A percentile compares a stretch with the other conserved stretches of the same genome.
Conservation (phyloP, 1,140 invertebrate species). For the Drosophila nannoptera region DNA sequence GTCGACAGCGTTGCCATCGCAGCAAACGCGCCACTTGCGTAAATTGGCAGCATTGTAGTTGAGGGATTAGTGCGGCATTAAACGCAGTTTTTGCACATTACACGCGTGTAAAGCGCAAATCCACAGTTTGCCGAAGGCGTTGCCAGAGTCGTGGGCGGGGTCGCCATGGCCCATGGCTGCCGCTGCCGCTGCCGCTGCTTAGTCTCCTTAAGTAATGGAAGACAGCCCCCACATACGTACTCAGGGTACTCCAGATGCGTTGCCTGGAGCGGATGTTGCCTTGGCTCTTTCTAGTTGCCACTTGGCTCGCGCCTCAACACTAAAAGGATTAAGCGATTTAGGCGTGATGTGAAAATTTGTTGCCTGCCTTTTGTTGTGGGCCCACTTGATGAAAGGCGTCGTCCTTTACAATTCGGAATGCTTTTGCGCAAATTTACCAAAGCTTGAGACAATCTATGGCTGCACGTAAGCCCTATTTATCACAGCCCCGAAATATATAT, state of each 20-base stretch:
- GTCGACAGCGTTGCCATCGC: slow-evolving; percentile 27
- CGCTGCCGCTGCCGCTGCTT: slow-evolving; percentile 23
- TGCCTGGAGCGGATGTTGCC: slow-evolving; percentile 41
- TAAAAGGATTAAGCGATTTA: slow-evolving; percentile 77
- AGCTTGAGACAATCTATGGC: slow-evolving; percentile 18
- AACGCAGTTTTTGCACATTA: slow-evolving; percentile 77
- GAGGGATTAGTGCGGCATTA: slow-evolving; percentile 76
- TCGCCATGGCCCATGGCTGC: not conserved
- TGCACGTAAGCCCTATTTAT: slow-evolving; percentile 72
- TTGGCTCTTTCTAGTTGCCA: slow-evolving; percentile 57
- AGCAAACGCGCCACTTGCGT: slow-evolving; percentile 63
- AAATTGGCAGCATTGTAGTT: slow-evolving; percentile 77
- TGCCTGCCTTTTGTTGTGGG: slow-evolving; percentile 47
- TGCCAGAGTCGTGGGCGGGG: slow-evolving; percentile 13
- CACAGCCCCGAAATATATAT: slow-evolving; percentile 15
- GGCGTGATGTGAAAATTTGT: slow-evolving; percentile 74
- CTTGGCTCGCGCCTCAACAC: slow-evolving; percentile 67
- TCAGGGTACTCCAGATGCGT: not conserved
- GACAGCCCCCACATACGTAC: slow-evolving; percentile 18
- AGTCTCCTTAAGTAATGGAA: slow-evolving; percentile 65
- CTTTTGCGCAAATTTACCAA: slow-evolving; percentile 56
- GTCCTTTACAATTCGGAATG: slow-evolving; percentile 17
- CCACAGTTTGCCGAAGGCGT: slow-evolving; percentile 49
- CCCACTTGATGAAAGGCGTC: slow-evolving; percentile 34
- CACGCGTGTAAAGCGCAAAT: slow-evolving; percentile 75